A percentile compares a stretch with the other conserved stretches of the same genome.
phyloP scores from a whole-genome alignment of 35 echinoderm and acorn worm species.

The Lytechinus pictus region DNA sequence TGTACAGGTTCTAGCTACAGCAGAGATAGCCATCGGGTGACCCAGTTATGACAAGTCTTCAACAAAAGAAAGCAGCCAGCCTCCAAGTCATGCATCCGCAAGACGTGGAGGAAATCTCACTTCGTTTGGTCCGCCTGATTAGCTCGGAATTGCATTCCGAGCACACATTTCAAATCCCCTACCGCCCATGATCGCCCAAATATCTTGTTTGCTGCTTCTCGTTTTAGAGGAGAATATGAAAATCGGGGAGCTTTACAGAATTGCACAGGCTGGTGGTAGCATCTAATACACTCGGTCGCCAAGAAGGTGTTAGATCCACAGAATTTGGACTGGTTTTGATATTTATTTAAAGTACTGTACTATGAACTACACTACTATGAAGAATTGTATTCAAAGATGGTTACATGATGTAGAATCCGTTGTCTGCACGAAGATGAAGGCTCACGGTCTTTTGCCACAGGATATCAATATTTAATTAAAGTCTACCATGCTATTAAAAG shows the following conservation, averaged over 20 bases:
- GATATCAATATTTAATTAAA: too few relatives aligned
- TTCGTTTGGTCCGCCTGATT: conserved; percentile 10
- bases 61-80: background rate
- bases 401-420: too few relatives aligned
- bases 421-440: too few relatives aligned
- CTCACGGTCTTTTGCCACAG: background rate
- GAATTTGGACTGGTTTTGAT: background rate
- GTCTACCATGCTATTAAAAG: too few relatives aligned
- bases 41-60: conserved; percentile 2
- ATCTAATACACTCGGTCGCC: background rate
- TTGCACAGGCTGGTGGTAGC: background rate
- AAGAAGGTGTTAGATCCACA: background rate
- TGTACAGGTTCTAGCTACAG: background rate
- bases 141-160: background rate
- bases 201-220: background rate
- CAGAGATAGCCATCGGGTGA: background rate
- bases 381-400: too few relatives aligned
- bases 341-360: too few relatives aligned
- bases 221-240: background rate
- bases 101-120: conserved; percentile 1
- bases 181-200: background rate
- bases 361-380: too few relatives aligned
- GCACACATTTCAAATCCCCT: background rate
- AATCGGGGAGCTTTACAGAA: background rate
- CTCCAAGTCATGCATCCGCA: background rate